phyloP scores from a whole-genome alignment of 2,888 invertebrate species.

The Megalurothrips usitatus region DNA sequence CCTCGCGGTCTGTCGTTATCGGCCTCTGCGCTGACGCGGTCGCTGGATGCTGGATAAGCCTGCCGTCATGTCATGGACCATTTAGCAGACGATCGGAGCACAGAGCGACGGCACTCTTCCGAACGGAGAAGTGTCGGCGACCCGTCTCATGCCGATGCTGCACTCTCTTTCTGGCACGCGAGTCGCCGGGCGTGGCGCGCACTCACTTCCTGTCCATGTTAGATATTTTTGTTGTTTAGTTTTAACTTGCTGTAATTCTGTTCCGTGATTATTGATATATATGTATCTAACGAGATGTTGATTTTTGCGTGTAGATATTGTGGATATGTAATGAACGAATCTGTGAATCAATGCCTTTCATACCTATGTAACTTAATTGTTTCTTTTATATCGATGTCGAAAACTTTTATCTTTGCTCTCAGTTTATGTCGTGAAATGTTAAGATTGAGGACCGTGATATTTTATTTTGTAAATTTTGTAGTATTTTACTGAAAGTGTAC shows the following conservation, averaged over 20 bases:
- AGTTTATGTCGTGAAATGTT: not conserved
- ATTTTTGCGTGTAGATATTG: not conserved
- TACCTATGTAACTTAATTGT: not conserved
- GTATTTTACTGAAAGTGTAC: not conserved
- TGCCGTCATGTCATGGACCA: no score
- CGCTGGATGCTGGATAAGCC: no score
- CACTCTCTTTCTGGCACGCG: no score
- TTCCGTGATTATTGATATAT: not conserved
- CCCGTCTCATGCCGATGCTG: no score
- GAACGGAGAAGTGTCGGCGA: no score
- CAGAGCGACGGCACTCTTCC: no score
- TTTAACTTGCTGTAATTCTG: not conserved
- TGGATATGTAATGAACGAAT: not conserved
- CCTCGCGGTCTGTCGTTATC: no score
- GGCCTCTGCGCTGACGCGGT: no score
- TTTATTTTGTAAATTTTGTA: constrained; percentile 10
- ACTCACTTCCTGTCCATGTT: not conserved
- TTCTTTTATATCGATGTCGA: not conserved
- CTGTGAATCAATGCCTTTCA: not conserved
- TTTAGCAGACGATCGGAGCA: no score
- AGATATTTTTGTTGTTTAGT: not conserved
- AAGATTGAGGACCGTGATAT: constrained; percentile 10
- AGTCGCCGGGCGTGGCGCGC: no score
- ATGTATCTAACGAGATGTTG: not conserved
- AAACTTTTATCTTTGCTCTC: not conserved